These are phyloP conservation scores for Miniopterus natalensis DNA, from an alignment of 2,113 vertebrate genomes.

Conservation along the genomic window DNA sequence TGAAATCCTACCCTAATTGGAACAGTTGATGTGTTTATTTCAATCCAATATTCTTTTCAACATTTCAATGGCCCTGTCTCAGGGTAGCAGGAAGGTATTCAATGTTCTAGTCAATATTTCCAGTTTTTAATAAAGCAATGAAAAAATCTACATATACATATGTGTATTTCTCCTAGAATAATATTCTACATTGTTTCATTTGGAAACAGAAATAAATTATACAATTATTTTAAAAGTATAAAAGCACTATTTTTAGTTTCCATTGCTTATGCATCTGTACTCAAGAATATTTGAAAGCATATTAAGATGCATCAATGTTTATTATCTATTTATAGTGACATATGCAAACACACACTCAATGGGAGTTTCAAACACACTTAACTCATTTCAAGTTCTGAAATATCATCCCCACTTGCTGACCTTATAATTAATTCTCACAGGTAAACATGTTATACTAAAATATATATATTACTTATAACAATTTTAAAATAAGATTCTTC, in stretches of 20 bases:
- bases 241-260: not conserved
- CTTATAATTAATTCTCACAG: not conserved
- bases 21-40: not conserved
- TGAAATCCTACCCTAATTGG: conserved; percentile 5
- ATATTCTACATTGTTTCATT: not conserved
- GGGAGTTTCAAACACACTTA: not conserved
- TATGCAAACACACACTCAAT: not conserved
- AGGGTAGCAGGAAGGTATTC: not conserved
- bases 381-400: not conserved
- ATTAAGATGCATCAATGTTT: not conserved
- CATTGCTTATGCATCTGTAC: not conserved
- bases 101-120: not conserved
- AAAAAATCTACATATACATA: not conserved
- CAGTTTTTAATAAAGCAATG: not conserved
- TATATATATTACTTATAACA: not conserved
- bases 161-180: not conserved
- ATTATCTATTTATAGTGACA: not conserved
- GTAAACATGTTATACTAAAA: conserved; percentile 8
- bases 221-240: not conserved
- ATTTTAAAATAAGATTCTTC: conserved; percentile 58
- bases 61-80: conserved; percentile 29
- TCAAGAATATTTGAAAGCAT: not conserved
- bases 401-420: not conserved
- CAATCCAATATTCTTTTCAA: conserved; percentile 7
- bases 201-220: not conserved